Evolutionary conservation across 1,140 invertebrate species (phyloP), one percentile per base, ranked within the genome.

Genomic region (Liolophura sinensis): DNA sequence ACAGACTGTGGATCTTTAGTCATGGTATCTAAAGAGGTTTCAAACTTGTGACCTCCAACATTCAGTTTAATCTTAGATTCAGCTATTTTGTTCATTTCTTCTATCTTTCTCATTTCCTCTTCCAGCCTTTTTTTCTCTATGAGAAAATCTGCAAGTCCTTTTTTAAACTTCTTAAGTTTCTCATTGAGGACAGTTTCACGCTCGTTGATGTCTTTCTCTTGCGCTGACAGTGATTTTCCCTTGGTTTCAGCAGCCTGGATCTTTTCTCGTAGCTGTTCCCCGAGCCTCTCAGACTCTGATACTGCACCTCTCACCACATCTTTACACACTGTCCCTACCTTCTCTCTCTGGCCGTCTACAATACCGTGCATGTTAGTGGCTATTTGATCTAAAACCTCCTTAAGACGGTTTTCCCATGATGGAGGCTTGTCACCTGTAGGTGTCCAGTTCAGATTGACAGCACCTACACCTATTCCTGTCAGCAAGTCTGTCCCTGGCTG

Each of bases 21-120:
- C n/a, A 80, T n/a, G 24, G 77, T 79, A 50, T 62, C 60, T 14
- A 74, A 18, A 18, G 72, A 68, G 22, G 78, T 80, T 24, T 68
- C 73, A 64, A 64, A 79, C n/a, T 62, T 47, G 27, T 64, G 47
- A 18, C 77, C 77, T 15, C 77, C 77, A 46, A 79, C 71, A 70
- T 78, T 78, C 20, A 78, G 67, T 18, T 58, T 70, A 46, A 69
- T 56, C 64, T 62, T 68, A 4, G 58, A 61, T 6, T 65, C 67
- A 24, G 62, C 31, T 49, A 71, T 69, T 49, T 24, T 64, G 27
- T 76, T 73, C 27, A 67, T 65, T 24, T 67, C 59, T 47, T 64
- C 50, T 27, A 73, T 65, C 22, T 51, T 60, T 50, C 50, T 52
- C 25, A 67, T 55, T 50, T 75, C 67, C 24, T 66, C 58, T 49